These are phyloP conservation scores for Abramis brama DNA, from an alignment of 2,113 vertebrate species.

Conservation along the genomic window DNA sequence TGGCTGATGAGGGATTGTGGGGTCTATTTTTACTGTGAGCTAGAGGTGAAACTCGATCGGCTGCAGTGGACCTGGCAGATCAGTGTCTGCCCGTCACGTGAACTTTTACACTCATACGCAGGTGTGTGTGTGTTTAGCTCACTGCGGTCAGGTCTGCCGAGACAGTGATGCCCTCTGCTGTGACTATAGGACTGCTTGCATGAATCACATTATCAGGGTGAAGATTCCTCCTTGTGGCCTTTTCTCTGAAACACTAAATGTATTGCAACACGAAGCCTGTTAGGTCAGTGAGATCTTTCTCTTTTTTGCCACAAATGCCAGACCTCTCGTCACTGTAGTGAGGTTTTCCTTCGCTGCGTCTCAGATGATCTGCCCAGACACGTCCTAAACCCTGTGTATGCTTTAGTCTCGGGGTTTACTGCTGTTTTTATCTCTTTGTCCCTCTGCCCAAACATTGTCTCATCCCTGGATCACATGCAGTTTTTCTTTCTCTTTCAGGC, in stretches of 20 bases:
- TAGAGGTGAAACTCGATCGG: constrained; percentile 47
- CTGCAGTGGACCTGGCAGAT: background rate
- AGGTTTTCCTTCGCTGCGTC: background rate
- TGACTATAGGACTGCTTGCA: background rate
- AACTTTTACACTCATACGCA: constrained; percentile 26
- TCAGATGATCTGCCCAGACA: constrained; percentile 36
- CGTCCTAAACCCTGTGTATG: background rate
- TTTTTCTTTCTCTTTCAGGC: constrained; percentile 28
- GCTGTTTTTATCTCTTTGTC: constrained; percentile 32
- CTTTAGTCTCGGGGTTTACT: constrained; percentile 29
- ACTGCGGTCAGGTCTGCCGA: background rate
- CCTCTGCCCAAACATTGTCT: constrained; percentile 10
- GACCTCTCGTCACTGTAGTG: background rate
- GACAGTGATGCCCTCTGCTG: constrained; percentile 6
- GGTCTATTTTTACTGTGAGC: constrained; percentile 52
- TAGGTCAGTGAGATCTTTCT: background rate
- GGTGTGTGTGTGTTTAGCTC: constrained; percentile 29
- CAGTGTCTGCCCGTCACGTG: background rate
- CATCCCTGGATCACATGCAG: constrained; percentile 19
- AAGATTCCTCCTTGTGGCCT: background rate
- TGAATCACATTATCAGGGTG: background rate
- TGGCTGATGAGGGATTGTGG: constrained; percentile 33
- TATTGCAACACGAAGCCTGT: background rate
- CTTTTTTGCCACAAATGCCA: background rate
- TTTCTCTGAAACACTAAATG: constrained; percentile 1